phyloP scores from a whole-genome alignment of 2,888 invertebrate genomes.

The Acronicta aceris region DNA sequence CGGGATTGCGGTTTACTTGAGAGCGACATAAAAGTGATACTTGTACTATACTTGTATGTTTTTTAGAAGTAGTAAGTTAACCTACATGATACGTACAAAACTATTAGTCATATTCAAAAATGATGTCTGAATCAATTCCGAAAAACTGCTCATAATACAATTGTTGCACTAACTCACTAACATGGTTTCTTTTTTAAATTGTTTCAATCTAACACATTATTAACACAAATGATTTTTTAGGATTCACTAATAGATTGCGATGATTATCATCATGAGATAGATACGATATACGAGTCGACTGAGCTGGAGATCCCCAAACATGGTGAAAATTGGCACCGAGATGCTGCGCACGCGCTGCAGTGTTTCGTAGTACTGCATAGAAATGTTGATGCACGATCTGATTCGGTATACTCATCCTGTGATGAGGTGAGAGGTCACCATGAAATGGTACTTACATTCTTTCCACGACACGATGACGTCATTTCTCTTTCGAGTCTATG shows the following conservation, averaged over 20 bases:
- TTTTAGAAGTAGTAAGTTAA: no score
- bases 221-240: conserved; percentile 63
- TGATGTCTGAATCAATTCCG: no score
- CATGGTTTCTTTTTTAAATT: conserved; percentile 6
- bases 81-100: no score
- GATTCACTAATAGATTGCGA: conserved; percentile 61
- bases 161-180: conserved; percentile 9
- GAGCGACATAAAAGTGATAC: no score
- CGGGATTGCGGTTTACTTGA: no score
- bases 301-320: conserved; percentile 68
- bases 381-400: conserved; percentile 64
- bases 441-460: not conserved
- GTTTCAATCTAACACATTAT: not conserved
- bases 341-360: conserved; percentile 70
- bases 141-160: no score
- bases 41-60: no score
- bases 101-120: no score
- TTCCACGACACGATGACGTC: conserved; percentile 23
- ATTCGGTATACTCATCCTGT: conserved; percentile 60
- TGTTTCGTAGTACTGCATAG: conserved; percentile 68
- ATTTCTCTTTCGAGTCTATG: conserved; percentile 10
- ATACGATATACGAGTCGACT: conserved; percentile 79
- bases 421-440: conserved; percentile 66
- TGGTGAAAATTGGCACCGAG: conserved; percentile 67
- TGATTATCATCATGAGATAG: conserved; percentile 80